Percentiles rank a stretch among this genome's conserved stretches.
phyloP scores from a whole-genome alignment of 2,113 vertebrate species.

The Brachirus orientalis region DNA sequence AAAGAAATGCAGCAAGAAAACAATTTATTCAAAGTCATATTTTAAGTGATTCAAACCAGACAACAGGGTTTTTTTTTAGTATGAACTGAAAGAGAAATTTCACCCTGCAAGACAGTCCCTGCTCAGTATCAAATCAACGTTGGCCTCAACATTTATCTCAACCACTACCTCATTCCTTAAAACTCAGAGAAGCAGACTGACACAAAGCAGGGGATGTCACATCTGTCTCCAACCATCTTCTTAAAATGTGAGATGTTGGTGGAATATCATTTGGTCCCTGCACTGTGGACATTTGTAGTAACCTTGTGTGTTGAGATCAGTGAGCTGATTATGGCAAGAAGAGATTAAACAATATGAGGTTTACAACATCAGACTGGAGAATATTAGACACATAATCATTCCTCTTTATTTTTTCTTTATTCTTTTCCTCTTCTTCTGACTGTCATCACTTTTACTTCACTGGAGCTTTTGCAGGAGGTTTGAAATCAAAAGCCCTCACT shows the following conservation, averaged over 20 bases:
- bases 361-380: no score
- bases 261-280: constrained; percentile 21
- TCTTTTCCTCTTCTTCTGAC: not conserved
- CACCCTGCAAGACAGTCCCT: constrained; percentile 39
- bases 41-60: constrained; percentile 55
- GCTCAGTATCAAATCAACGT: constrained; percentile 46
- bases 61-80: constrained; percentile 30
- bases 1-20: constrained; percentile 10
- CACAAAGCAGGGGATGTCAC: constrained; percentile 55
- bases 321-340: constrained; percentile 14
- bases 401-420: not conserved
- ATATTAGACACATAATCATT: no score
- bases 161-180: constrained; percentile 39
- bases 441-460: not conserved
- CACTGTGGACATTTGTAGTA: not conserved
- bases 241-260: constrained; percentile 11
- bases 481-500: constrained; percentile 30
- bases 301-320: constrained; percentile 40
- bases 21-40: constrained; percentile 18
- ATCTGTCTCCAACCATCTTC: constrained; percentile 31
- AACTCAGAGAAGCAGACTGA: constrained; percentile 48
- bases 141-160: constrained; percentile 35
- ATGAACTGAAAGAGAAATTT: constrained; percentile 11
- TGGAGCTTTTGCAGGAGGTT: constrained; percentile 16
- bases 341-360: not conserved